A percentile compares a stretch with the other conserved stretches of the same genome.
phyloP scores from a whole-genome alignment of 1,140 invertebrate genomes.

The Brachystomella parvula region DNA sequence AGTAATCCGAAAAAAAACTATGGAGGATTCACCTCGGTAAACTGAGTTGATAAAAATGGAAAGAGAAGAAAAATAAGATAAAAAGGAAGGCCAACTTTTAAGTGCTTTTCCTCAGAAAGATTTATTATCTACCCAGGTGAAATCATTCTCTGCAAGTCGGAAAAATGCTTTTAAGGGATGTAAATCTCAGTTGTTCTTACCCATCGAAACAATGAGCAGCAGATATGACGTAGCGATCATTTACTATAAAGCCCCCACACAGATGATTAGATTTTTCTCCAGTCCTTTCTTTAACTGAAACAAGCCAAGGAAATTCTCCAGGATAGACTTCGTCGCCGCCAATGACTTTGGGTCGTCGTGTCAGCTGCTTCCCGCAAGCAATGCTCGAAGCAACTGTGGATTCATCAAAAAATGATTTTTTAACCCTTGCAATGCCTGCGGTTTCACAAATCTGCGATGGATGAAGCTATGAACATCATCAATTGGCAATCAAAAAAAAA shows the following conservation, averaged over 20 bases:
- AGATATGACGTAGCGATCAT: conserved; percentile 15
- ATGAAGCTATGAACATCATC: neutral
- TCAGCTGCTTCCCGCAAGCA: conserved; percentile 22
- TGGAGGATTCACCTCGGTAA: conserved; percentile 9
- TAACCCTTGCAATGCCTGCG: no score
- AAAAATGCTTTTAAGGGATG: neutral
- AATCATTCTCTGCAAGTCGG: neutral
- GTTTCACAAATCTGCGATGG: no score
- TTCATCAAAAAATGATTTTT: neutral
- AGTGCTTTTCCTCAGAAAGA: neutral
- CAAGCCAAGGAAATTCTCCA: conserved; percentile 27
- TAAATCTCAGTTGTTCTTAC: neutral
- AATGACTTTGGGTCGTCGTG: conserved; percentile 16
- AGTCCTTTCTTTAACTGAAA: conserved; percentile 18
- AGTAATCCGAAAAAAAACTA: neutral
- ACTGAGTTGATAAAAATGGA: conserved; percentile 7
- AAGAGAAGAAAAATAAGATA: neutral
- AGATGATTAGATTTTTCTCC: neutral
- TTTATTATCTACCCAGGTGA: neutral
- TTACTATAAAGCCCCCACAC: conserved; percentile 14
- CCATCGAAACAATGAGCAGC: conserved; percentile 23
- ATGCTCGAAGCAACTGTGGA: conserved; percentile 15
- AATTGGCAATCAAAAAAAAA: neutral
- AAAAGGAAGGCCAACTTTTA: neutral
- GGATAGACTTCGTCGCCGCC: conserved; percentile 13